Percentiles rank a stretch among this genome's conserved stretches.
Evolutionary conservation across 2,888 invertebrate genomes (phyloP).

Genomic region (Drosophila lutescens): DNA sequence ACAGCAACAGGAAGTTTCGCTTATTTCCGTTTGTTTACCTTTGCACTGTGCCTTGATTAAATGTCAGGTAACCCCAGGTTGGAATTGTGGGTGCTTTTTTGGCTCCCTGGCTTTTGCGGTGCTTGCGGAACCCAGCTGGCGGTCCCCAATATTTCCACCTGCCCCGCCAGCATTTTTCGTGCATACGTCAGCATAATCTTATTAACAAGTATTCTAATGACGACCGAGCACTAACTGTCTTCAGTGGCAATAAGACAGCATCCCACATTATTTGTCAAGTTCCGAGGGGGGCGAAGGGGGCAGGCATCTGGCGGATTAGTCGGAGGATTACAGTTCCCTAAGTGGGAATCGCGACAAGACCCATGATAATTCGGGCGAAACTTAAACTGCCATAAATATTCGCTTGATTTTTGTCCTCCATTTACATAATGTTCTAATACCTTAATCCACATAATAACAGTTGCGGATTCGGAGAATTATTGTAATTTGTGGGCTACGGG

Average conservation of each 20-base stretch:
- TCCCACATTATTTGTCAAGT: slow-evolving; percentile 3
- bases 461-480: slow-evolving; percentile 8
- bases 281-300: background rate
- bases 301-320: slow-evolving; percentile 24
- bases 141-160: slow-evolving; percentile 18
- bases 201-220: slow-evolving; percentile 46
- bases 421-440: slow-evolving; percentile 1
- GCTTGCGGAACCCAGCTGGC: slow-evolving; percentile 17
- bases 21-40: slow-evolving; percentile 80
- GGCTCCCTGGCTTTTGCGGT: slow-evolving; percentile 24
- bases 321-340: slow-evolving; percentile 16
- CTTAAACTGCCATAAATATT: slow-evolving; percentile 25
- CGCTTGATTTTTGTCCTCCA: background rate
- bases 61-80: slow-evolving; percentile 62
- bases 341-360: background rate
- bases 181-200: slow-evolving; percentile 39
- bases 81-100: slow-evolving; percentile 8
- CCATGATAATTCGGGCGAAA: slow-evolving; percentile 1
- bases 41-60: slow-evolving; percentile 74
- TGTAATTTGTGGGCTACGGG: background rate
- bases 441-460: slow-evolving; percentile 1
- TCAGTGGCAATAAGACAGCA: slow-evolving; percentile 5
- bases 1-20: slow-evolving; percentile 78
- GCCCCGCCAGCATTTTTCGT: background rate
- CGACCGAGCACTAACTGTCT: slow-evolving; percentile 23